Conservation (phyloP, 2,113 vertebrate species). For the Eptesicus fuscus region DNA sequence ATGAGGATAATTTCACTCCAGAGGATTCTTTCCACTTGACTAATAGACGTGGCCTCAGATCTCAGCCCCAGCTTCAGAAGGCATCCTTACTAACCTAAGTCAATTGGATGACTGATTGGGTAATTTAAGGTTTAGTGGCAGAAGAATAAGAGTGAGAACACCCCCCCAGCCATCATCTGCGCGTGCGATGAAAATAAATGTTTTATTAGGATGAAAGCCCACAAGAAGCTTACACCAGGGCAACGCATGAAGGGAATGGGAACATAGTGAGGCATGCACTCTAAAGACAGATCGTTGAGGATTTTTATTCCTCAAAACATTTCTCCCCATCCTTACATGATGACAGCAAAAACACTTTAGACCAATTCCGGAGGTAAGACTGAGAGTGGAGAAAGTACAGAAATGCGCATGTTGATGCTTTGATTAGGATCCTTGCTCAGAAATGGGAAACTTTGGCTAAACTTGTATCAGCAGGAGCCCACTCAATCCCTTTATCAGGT, state of each 20-base stretch:
- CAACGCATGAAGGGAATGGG: not conserved
- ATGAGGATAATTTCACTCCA: constrained; percentile 43
- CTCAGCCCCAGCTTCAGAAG: not conserved
- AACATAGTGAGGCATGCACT: not conserved
- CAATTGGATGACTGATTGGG: not conserved
- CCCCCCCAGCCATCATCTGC: too few relatives aligned
- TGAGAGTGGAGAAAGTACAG: not conserved
- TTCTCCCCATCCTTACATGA: not conserved
- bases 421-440: not conserved
- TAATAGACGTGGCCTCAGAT: not conserved
- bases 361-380: not conserved
- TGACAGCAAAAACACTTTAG: not conserved
- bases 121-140: not conserved
- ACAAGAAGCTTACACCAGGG: not conserved
- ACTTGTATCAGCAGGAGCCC: not conserved
- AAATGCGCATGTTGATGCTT: not conserved
- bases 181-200: not conserved
- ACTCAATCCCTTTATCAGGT: not conserved
- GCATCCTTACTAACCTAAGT: not conserved
- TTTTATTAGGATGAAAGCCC: not conserved
- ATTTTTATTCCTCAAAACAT: not conserved
- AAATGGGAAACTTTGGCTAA: not conserved
- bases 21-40: constrained; percentile 47
- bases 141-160: not conserved
- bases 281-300: not conserved